These are phyloP conservation scores for Ceratosolen fusciceps DNA, from an alignment of 1,140 invertebrate species.

Conservation along the genomic window DNA sequence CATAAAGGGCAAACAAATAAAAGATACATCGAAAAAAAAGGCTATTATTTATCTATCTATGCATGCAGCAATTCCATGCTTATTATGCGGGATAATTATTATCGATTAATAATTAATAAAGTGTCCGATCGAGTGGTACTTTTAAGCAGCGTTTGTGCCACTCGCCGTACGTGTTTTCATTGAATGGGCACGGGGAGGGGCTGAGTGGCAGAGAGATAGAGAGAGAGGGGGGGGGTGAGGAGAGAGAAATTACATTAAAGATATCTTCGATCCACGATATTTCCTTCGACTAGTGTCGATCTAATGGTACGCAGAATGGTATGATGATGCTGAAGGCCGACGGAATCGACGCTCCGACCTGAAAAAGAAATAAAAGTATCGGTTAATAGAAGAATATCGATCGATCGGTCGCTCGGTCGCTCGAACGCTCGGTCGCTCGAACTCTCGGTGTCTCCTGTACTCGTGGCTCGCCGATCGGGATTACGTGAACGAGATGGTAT, in stretches of 20 bases:
- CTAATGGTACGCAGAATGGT: no score
- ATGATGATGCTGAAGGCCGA: no score
- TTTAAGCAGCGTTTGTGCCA: no score
- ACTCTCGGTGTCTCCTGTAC: background rate
- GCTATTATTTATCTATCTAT: constrained; percentile 2
- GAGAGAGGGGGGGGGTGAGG: no score
- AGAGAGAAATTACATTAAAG: no score
- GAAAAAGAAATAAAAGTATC: constrained; percentile 8
- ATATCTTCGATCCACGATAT: background rate
- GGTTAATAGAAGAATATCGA: background rate
- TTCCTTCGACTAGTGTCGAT: no score
- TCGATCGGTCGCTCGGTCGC: background rate
- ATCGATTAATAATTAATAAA: no score
- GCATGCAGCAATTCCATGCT: constrained; percentile 44
- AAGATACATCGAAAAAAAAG: constrained; percentile 21
- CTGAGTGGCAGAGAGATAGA: no score
- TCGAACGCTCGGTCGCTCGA: background rate
- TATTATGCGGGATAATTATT: constrained; percentile 3
- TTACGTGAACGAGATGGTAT: background rate
- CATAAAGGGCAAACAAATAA: no score
- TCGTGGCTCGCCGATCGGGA: background rate
- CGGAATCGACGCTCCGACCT: background rate
- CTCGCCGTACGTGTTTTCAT: no score
- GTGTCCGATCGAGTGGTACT: no score
- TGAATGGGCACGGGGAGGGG: no score